Evolutionary conservation across 2,888 invertebrate species (phyloP).

Genomic region (Isotomurus palustris): DNA sequence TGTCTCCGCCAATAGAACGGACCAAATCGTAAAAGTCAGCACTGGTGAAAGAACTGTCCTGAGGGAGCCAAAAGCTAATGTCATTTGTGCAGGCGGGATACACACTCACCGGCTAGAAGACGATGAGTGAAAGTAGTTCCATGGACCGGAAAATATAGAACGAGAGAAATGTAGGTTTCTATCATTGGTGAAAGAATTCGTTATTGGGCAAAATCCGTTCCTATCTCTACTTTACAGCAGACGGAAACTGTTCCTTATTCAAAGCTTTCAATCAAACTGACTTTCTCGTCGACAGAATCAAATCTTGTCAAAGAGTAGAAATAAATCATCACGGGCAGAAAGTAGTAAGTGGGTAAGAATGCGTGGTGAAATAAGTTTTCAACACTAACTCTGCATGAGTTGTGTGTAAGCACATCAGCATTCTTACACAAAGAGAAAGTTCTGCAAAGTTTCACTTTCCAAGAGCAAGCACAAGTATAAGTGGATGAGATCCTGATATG

Average conservation of each 20-base stretch:
- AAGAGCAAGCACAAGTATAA: background rate
- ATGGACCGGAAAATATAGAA: conserved; percentile 18
- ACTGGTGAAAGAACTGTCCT: conserved; percentile 60
- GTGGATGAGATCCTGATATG: background rate
- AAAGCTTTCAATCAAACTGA: conserved; percentile 27
- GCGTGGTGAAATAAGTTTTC: background rate
- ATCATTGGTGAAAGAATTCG: no score
- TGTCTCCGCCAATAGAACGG: conserved; percentile 78
- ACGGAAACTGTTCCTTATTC: conserved; percentile 10
- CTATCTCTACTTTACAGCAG: background rate
- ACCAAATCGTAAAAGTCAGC: conserved; percentile 93
- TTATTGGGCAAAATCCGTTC: no score
- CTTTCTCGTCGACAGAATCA: conserved; percentile 5
- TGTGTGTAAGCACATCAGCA: background rate
- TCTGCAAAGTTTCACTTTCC: conserved; percentile 1
- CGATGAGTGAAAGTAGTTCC: background rate
- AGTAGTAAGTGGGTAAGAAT: background rate
- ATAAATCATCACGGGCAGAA: conserved; percentile 16
- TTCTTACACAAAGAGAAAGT: conserved; percentile 1
- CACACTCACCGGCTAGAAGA: conserved; percentile 65
- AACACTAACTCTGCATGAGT: background rate
- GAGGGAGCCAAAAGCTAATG: conserved; percentile 93
- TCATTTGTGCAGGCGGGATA: conserved; percentile 87
- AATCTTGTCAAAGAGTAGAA: conserved; percentile 9
- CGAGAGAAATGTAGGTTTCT: no score